Evolutionary conservation across 2,797 vertebrate genomes (phyloP), one percentile per base, ranked within the genome.

Genomic region (Aplochiton taeniatus): DNA sequence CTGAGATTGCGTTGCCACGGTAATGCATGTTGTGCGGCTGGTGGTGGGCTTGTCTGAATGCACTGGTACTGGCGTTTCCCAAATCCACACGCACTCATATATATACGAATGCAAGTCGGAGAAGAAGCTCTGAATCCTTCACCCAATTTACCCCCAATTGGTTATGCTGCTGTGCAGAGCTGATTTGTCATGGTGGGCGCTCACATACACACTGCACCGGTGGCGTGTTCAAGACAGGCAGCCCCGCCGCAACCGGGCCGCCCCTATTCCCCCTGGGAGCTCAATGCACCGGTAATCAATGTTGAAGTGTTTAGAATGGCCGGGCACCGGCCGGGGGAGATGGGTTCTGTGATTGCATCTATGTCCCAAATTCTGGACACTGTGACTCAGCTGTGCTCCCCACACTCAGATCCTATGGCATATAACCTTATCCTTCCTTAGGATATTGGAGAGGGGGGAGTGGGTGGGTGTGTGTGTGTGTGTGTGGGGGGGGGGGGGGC

Each of bases 161-260:
- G 75, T 75, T 63, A 61, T 72, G 65, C 69, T 68, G 76, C 69
- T 68, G 76, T 75, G 67, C 62, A 63, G 64, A 58, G 62, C 68
- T 76, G 67, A 84, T 86, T 85, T 69, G 48, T 77, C 69, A 79
- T 62, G 61, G 82, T 76, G 57, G 58, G 53, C 76, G 20, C 68
- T 75, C 73, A 31, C 31, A 31, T 6, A 31, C 31, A 31, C 3
- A 31, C 31, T 31, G 31, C 31, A 31, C 3, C 31, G 31, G 31
- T 31, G 31, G 31, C 6, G 31, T 31, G 31, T 6, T 31, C 31
- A n/a, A n/a, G n/a, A n/a, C 31, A 2, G 6, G 31, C 31, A 3
- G 31, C 31, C 31, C 31, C 31, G 31, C 31, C 6, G 31, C 31
- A 31, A 31, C 3, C 2, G 3, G 3, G 31, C 31, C 31, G 31